Percentiles rank a stretch among this genome's conserved stretches.
These are phyloP conservation scores for Mormyrops attenuatus DNA, from an alignment of 2,797 vertebrate species.

Conservation along the genomic window DNA sequence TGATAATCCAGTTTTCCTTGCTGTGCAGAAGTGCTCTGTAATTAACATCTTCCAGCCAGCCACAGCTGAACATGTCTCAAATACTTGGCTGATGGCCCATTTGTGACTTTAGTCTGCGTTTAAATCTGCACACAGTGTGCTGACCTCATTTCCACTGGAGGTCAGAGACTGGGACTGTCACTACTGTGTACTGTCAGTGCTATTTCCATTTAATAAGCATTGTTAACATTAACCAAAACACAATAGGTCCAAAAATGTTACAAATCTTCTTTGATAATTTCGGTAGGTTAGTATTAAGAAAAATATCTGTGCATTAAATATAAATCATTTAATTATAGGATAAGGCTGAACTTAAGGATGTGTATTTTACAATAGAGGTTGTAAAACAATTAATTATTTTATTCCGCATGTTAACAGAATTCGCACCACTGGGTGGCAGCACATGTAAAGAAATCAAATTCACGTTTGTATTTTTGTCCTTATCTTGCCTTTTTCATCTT, in stretches of 20 bases:
- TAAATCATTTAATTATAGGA: neutral
- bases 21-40: neutral
- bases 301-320: neutral
- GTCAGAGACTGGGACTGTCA: constrained; percentile 29
- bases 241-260: neutral
- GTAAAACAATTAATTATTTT: neutral
- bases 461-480: neutral
- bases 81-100: constrained; percentile 33
- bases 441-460: neutral
- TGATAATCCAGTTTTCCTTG: neutral
- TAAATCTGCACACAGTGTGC: constrained; percentile 28
- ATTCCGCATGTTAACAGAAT: neutral
- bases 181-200: constrained; percentile 18
- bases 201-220: constrained; percentile 28
- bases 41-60: neutral
- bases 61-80: neutral
- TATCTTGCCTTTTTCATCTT: neutral
- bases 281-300: neutral
- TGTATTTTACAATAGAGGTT: neutral
- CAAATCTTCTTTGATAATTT: neutral
- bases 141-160: constrained; percentile 43
- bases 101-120: constrained; percentile 23
- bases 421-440: constrained; percentile 27
- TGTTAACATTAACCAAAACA: constrained; percentile 22
- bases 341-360: no score